phyloP scores from a whole-genome alignment of 2,888 invertebrate genomes.

The Autographa pulchrina region DNA sequence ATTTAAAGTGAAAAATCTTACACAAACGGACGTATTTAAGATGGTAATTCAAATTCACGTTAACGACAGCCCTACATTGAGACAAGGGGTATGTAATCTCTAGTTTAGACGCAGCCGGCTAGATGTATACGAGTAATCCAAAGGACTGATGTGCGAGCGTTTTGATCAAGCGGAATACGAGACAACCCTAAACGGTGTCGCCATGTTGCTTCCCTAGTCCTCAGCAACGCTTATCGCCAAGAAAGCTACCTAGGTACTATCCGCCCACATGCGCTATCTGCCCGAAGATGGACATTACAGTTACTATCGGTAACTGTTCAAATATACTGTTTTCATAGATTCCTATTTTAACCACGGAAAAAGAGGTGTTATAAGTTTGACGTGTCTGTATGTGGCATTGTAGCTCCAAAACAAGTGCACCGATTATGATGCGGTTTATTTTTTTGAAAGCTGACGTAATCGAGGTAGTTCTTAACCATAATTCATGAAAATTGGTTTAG shows the following conservation, averaged over 20 bases:
- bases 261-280: conserved; percentile 50
- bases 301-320: conserved; percentile 44
- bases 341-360: neutral
- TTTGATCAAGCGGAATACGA: neutral
- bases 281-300: conserved; percentile 45
- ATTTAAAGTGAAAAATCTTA: neutral
- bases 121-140: conserved; percentile 30
- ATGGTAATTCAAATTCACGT: neutral
- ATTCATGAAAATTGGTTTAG: too few species aligned
- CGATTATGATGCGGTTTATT: too few species aligned
- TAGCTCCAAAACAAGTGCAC: too few species aligned
- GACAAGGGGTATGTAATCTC: neutral
- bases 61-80: neutral
- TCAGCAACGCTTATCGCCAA: conserved; percentile 41
- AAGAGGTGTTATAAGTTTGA: too few species aligned
- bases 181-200: conserved; percentile 30
- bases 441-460: too few species aligned
- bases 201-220: conserved; percentile 26
- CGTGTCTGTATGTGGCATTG: too few species aligned
- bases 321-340: neutral
- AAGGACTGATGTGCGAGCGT: neutral
- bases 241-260: conserved; percentile 50
- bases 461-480: too few species aligned
- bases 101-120: conserved; percentile 22
- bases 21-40: too few species aligned